Percentiles rank a stretch among this genome's conserved stretches.
These are phyloP conservation scores for Pteria penguin DNA, from an alignment of 2,888 invertebrate species.

Conservation along the genomic window DNA sequence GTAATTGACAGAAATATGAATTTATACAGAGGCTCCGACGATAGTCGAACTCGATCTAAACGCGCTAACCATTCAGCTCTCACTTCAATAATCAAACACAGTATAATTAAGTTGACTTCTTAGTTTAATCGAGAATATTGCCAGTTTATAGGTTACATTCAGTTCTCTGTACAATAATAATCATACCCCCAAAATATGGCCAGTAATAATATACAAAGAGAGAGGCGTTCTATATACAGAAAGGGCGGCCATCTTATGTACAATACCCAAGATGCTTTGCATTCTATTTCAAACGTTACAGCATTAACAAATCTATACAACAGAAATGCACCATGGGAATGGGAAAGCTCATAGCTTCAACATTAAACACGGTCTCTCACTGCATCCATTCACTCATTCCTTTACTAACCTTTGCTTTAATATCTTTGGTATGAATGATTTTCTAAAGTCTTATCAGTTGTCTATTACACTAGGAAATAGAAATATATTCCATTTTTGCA, in stretches of 20 bases:
- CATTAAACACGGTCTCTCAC: background rate
- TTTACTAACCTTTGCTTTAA: background rate
- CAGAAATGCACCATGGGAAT: slow-evolving; percentile 33
- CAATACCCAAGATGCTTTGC: slow-evolving; percentile 32
- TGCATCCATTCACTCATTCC: background rate
- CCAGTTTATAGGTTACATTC: slow-evolving; percentile 33
- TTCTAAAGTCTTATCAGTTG: background rate
- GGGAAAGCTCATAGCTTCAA: slow-evolving; percentile 30
- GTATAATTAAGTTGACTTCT: slow-evolving; percentile 6
- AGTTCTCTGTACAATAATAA: background rate
- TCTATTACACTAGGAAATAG: background rate
- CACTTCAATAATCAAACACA: too few relatives aligned
- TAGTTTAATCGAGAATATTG: slow-evolving; percentile 43
- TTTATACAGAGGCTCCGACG: too few relatives aligned
- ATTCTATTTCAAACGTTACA: slow-evolving; percentile 16
- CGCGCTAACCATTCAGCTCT: too few relatives aligned
- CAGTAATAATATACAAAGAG: background rate
- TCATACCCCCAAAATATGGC: background rate
- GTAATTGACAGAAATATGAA: too few relatives aligned
- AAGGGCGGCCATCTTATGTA: slow-evolving; percentile 1
- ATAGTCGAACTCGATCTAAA: too few relatives aligned
- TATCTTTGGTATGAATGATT: background rate
- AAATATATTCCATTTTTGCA: background rate
- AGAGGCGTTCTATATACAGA: slow-evolving; percentile 2
- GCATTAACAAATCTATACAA: background rate